Percentiles rank a stretch among this genome's conserved stretches.
phyloP scores from a whole-genome alignment of 2,797 vertebrate species.

The Merluccius polli region DNA sequence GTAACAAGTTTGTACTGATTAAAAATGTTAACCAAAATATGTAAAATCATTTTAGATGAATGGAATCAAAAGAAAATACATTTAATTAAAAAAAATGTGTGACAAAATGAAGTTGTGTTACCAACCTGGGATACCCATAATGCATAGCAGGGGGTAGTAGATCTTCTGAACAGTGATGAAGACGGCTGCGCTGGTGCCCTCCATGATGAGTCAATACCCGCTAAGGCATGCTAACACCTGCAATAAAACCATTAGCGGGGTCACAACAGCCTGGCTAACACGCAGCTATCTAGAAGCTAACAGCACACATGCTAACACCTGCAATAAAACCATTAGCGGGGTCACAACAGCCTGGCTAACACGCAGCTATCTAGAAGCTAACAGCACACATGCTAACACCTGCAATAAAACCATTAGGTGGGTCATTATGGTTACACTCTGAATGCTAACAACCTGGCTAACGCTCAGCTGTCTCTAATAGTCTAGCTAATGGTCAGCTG shows the following conservation, averaged over 20 bases:
- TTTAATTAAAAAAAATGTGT: neutral
- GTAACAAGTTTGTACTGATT: too few species aligned
- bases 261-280: neutral
- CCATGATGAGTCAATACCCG: conserved; percentile 54
- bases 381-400: conserved; percentile 31
- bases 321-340: conserved; percentile 55
- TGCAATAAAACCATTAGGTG: conserved; percentile 58
- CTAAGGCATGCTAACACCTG: conserved; percentile 43
- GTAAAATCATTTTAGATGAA: neutral
- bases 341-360: neutral
- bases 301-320: conserved; percentile 39
- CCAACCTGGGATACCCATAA: conserved; percentile 76
- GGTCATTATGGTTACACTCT: too few species aligned
- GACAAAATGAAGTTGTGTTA: conserved; percentile 4
- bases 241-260: conserved; percentile 53
- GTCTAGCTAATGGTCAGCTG: too few species aligned
- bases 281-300: neutral
- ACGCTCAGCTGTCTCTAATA: too few species aligned
- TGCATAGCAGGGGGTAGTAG: conserved; percentile 74
- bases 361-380: too few species aligned
- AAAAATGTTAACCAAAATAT: neutral
- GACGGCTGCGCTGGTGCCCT: conserved; percentile 39
- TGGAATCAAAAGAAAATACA: neutral
- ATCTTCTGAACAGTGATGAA: conserved; percentile 72
- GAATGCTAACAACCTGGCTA: conserved; percentile 5